phyloP scores from a whole-genome alignment of 2,113 vertebrate genomes.

The Turnix velox region DNA sequence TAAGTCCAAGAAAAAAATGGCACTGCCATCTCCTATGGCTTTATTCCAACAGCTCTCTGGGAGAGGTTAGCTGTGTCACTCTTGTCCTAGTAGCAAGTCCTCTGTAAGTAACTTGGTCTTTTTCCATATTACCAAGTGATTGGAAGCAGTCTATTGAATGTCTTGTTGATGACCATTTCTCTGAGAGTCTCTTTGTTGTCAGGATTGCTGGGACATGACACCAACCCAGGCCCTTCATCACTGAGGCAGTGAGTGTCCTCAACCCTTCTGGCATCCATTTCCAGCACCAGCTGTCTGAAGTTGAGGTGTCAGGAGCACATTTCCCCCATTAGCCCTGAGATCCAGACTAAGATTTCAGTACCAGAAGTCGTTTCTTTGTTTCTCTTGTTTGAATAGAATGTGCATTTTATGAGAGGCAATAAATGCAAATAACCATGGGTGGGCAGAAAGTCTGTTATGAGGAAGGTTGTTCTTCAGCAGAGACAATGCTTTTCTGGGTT shows the following conservation, averaged over 20 bases:
- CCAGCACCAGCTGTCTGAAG: background rate
- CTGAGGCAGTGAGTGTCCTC: background rate
- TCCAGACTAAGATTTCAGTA: constrained; percentile 4
- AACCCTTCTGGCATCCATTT: background rate
- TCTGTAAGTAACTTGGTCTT: background rate
- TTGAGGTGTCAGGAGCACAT: background rate
- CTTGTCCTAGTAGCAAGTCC: background rate
- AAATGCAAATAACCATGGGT: background rate
- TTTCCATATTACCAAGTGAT: background rate
- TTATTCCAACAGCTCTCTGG: background rate
- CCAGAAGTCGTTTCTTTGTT: background rate
- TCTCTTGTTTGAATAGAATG: constrained; percentile 2
- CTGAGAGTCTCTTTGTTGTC: background rate
- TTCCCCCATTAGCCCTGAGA: background rate
- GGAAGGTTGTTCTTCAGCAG: background rate
- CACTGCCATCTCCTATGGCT: background rate
- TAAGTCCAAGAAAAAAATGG: background rate
- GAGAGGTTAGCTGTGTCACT: background rate
- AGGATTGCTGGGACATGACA: background rate
- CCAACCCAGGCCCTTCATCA: background rate
- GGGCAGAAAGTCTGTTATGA: background rate
- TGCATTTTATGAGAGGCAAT: background rate
- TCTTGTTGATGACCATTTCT: background rate
- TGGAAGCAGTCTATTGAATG: background rate
- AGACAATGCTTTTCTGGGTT: background rate